phyloP scores from a whole-genome alignment of 2,113 vertebrate species.

The Python bivittatus region DNA sequence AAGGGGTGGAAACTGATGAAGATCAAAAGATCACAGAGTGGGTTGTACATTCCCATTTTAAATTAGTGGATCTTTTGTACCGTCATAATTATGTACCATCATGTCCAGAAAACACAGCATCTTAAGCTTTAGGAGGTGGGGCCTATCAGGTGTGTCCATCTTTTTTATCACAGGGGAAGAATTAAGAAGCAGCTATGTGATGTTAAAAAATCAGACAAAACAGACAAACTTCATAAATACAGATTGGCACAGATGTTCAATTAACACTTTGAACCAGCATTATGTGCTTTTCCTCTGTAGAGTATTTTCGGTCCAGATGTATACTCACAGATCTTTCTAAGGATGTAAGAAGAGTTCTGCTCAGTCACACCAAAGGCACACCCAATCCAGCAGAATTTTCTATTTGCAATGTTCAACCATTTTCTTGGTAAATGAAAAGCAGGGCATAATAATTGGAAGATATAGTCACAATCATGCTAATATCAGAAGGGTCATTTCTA shows the following conservation, averaged over 20 bases:
- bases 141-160: neutral
- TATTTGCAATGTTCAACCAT: neutral
- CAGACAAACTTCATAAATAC: neutral
- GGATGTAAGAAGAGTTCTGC: neutral
- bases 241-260: neutral
- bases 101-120: rapidly evolving
- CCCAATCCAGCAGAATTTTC: neutral
- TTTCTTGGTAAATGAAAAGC: neutral
- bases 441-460: neutral
- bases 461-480: neutral
- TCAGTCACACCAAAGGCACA: neutral
- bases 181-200: neutral
- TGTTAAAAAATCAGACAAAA: neutral
- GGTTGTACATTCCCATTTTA: conserved; percentile 9
- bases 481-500: neutral
- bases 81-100: conserved; percentile 8
- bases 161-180: neutral
- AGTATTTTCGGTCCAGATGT: neutral
- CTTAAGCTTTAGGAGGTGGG: neutral
- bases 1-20: conserved; percentile 34
- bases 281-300: neutral
- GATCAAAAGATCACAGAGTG: conserved; percentile 5
- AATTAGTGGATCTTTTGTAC: neutral
- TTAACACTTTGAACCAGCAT: neutral
- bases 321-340: neutral